Conservation (phyloP, 2,888 invertebrate species). For the Ornithoptera priamus region DNA sequence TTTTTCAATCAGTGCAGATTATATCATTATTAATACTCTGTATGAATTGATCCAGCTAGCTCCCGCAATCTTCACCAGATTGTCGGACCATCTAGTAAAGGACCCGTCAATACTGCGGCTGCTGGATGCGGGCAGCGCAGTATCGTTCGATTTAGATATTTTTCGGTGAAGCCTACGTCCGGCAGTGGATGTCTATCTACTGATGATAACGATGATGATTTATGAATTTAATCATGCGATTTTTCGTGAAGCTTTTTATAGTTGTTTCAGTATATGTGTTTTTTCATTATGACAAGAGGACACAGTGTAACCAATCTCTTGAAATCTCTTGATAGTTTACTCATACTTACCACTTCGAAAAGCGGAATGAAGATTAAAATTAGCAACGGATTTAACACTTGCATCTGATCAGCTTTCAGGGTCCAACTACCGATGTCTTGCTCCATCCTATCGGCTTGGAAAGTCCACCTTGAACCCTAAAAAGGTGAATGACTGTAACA, state of each 20-base stretch:
- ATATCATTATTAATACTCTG: too few species aligned
- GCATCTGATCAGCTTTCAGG: constrained; percentile 96
- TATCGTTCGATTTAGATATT: neutral
- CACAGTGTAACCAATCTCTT: too few species aligned
- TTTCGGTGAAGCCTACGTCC: neutral
- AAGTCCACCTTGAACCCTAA: constrained; percentile 94
- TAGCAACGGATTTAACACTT: constrained; percentile 93
- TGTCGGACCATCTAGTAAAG: too few species aligned
- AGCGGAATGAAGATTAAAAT: constrained; percentile 92
- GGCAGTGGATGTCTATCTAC: neutral
- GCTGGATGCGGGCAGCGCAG: too few species aligned
- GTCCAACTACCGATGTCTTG: constrained; percentile 87
- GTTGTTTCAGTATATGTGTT: too few species aligned
- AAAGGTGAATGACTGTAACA: neutral
- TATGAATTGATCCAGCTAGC: too few species aligned
- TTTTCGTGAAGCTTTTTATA: too few species aligned
- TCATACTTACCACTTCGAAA: constrained; percentile 82
- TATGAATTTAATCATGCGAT: neutral
- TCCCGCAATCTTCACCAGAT: too few species aligned
- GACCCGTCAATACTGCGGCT: too few species aligned
- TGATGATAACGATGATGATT: neutral
- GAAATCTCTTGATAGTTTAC: too few species aligned
- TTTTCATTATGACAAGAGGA: too few species aligned
- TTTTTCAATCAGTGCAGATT: too few species aligned
- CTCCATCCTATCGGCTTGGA: constrained; percentile 94